Base-by-base conservation (phyloP, 2,113 vertebrate genomes). In the Cacatua alba region DNA sequence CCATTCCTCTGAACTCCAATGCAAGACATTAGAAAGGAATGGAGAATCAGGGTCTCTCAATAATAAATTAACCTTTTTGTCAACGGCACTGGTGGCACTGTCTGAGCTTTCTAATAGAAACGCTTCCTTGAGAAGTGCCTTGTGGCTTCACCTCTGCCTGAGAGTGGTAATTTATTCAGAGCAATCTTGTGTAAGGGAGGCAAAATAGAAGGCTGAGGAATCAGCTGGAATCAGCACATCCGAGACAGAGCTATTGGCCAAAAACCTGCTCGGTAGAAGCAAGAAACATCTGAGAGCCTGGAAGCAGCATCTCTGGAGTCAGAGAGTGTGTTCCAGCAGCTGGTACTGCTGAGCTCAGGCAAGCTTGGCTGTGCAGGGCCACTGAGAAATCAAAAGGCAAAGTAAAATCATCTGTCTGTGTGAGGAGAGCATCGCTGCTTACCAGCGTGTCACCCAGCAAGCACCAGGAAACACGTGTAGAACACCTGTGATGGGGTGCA, bases 11-110 rank as follows among this genome's bases (percentile, higher is more conserved):
- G 28, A 92, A 72, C 97, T 94, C 59, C 64, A 59, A n/a, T 80
- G 20, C 57, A 65, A 90, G 91, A 43, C n/a, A 19, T 55, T 89
- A 65, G 17, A 71, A 78, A 83, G 43, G 52, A 91, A 57, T 41
- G 60, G 85, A 64, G 62, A 92, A 71, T 80, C 69, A 35, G 83
- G 52, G 59, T 96, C 70, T 93, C 88, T 82, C 55, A 39, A 35
- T 94, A 86, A 96, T 97, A 94, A 95, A 88, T 97, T 93, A 96
- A 96, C 83, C 78, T 94, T 96, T 95, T 71, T 94, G 26, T 89
- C 89, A 96, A 93, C 92, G 46, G 92, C 91, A 57, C 82, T 67
- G 67, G 72, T 17, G n/a, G 60, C 57, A 79, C 81, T 95, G 95
- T 43, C 55, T 96, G 83, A 95, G 91, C 86, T 97, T 83, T 83